A percentile compares a stretch with the other conserved stretches of the same genome.
Conservation (phyloP, 2,113 vertebrate genomes). For the Gasterosteus aculeatus region DNA sequence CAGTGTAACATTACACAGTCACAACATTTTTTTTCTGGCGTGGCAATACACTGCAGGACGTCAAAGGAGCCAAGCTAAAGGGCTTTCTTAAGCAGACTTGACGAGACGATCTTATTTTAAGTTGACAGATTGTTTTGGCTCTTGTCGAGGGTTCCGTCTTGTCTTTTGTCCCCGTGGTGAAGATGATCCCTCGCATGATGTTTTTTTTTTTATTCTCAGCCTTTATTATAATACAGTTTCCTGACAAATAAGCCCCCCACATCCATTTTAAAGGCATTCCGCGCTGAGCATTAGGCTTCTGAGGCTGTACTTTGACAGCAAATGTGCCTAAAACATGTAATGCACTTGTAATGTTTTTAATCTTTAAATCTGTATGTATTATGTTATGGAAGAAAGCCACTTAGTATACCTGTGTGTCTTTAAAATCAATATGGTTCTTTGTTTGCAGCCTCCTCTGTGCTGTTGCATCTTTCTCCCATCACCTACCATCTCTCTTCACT, state of each 20-base stretch:
- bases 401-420: slow-evolving; percentile 3
- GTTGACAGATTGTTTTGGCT: slow-evolving; percentile 73
- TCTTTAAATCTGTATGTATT: background rate
- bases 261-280: slow-evolving; percentile 40
- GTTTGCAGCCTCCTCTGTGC: slow-evolving; percentile 30
- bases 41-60: slow-evolving; percentile 43
- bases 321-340: slow-evolving; percentile 18
- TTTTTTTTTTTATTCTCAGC: slow-evolving; percentile 41
- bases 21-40: slow-evolving; percentile 48
- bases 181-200: slow-evolving; percentile 61
- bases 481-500: slow-evolving; percentile 55
- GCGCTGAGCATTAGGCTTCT: slow-evolving; percentile 44
- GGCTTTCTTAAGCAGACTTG: slow-evolving; percentile 67
- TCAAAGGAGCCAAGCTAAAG: slow-evolving; percentile 66
- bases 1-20: slow-evolving; percentile 52
- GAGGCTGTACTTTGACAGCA: slow-evolving; percentile 57
- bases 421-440: slow-evolving; percentile 38
- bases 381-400: slow-evolving; percentile 16
- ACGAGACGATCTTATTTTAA: slow-evolving; percentile 66
- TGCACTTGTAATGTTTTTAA: slow-evolving; percentile 8
- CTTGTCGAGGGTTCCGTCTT: slow-evolving; percentile 64
- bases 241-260: slow-evolving; percentile 64
- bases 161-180: slow-evolving; percentile 69
- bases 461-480: slow-evolving; percentile 61
- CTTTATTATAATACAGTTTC: slow-evolving; percentile 53